Conservation (phyloP, 2,113 vertebrate species). For the Crotalus viridis region DNA sequence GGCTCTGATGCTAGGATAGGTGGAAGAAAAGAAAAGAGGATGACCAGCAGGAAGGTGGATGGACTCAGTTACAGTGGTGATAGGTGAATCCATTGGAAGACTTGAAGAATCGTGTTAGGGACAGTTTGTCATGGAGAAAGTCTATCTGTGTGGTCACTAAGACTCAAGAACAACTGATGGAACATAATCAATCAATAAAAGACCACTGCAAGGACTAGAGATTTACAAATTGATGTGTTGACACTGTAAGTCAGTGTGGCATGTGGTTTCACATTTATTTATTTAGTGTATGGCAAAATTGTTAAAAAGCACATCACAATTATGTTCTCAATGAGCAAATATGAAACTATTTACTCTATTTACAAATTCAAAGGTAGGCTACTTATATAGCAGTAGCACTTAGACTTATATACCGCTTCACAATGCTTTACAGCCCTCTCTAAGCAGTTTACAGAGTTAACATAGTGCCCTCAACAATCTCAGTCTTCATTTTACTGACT, state of each 20-base stretch:
- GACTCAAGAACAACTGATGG: neutral
- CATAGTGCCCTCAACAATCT: neutral
- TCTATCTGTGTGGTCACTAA: neutral
- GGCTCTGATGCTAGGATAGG: neutral
- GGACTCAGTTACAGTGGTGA: neutral
- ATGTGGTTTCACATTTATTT: neutral
- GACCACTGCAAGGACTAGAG: neutral
- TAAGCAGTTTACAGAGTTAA: neutral
- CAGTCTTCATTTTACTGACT: neutral
- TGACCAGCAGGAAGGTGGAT: neutral
- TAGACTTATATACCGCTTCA: neutral
- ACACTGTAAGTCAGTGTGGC: neutral
- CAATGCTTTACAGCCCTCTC: neutral
- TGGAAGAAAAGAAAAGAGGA: neutral
- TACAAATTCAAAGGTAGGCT: neutral
- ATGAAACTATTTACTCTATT: neutral
- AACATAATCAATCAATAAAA: neutral
- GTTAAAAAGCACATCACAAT: neutral
- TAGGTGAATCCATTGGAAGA: neutral
- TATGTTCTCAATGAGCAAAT: neutral
- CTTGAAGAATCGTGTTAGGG: neutral
- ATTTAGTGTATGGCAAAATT: neutral
- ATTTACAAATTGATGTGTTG: neutral
- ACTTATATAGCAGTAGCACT: neutral
- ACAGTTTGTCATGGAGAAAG: neutral